phyloP scores from a whole-genome alignment of 2,888 invertebrate genomes.

The Plagodis dolabraria region DNA sequence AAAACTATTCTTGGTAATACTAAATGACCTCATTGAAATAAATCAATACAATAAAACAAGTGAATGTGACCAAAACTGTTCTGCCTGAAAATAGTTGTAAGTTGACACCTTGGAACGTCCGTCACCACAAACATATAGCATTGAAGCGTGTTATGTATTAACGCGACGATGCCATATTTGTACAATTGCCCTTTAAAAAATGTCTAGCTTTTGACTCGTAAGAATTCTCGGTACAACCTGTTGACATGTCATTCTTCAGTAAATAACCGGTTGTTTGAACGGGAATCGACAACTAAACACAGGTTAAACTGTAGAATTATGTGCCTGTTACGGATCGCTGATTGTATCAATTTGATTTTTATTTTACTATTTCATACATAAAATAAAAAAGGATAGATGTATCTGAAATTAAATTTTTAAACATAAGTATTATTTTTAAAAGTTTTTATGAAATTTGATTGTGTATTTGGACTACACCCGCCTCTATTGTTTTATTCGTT shows the following conservation, averaged over 20 bases:
- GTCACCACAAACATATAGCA: constrained; percentile 20
- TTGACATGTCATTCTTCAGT: constrained; percentile 63
- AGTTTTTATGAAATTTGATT: too few relatives aligned
- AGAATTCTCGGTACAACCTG: constrained; percentile 61
- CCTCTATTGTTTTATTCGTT: too few relatives aligned
- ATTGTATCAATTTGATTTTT: constrained; percentile 49
- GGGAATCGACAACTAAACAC: constrained; percentile 40
- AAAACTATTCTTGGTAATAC: too few relatives aligned
- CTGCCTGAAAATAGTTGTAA: constrained; percentile 20
- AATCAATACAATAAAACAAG: too few relatives aligned
- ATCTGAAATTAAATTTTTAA: too few relatives aligned
- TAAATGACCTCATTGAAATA: too few relatives aligned
- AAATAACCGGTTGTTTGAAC: constrained; percentile 65
- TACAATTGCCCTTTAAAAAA: constrained; percentile 21
- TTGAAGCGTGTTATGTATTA: constrained; percentile 9
- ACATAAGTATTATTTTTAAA: too few relatives aligned
- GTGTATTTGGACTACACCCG: too few relatives aligned
- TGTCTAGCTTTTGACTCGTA: constrained; percentile 32
- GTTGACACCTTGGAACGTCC: constrained; percentile 15
- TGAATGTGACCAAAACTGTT: constrained; percentile 1
- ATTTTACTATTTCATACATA: constrained; percentile 35
- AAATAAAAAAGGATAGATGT: too few relatives aligned
- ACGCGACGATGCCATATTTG: constrained; percentile 17
- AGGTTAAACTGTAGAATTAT: constrained; percentile 55
- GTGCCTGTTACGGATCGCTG: constrained; percentile 44